phyloP scores from a whole-genome alignment of 2,113 vertebrate genomes.

The Sylvia atricapilla region DNA sequence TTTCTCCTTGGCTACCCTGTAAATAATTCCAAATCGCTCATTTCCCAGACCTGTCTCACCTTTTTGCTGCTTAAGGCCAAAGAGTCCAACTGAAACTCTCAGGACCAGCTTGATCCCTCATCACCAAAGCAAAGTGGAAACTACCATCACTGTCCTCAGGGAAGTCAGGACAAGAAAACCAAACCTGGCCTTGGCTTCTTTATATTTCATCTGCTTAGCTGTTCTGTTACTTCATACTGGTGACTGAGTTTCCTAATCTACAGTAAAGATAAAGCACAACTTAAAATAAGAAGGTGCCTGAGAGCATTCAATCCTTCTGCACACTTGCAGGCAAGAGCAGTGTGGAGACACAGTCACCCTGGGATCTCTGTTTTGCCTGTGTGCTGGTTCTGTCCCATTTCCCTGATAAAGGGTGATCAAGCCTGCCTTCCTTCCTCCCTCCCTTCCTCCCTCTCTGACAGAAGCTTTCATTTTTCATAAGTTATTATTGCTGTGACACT shows the following conservation, averaged over 20 bases:
- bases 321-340: rapidly evolving
- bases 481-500: not conserved
- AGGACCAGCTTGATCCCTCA: not conserved
- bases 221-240: not conserved
- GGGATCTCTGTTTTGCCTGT: not conserved
- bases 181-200: not conserved
- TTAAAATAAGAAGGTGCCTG: not conserved
- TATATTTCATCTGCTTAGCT: not conserved
- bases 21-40: not conserved
- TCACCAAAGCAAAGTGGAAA: not conserved
- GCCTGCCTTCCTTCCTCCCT: rapidly evolving
- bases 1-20: not conserved
- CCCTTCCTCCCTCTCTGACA: not conserved
- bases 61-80: not conserved
- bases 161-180: not conserved
- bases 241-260: not conserved
- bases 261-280: not conserved
- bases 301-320: not conserved
- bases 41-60: not conserved
- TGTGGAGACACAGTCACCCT: not conserved
- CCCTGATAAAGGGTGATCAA: not conserved
- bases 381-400: not conserved
- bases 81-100: not conserved
- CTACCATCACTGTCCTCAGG: not conserved
- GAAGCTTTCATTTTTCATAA: not conserved